phyloP scores from a whole-genome alignment of 2,888 invertebrate species.

The Piscicola geometra region DNA sequence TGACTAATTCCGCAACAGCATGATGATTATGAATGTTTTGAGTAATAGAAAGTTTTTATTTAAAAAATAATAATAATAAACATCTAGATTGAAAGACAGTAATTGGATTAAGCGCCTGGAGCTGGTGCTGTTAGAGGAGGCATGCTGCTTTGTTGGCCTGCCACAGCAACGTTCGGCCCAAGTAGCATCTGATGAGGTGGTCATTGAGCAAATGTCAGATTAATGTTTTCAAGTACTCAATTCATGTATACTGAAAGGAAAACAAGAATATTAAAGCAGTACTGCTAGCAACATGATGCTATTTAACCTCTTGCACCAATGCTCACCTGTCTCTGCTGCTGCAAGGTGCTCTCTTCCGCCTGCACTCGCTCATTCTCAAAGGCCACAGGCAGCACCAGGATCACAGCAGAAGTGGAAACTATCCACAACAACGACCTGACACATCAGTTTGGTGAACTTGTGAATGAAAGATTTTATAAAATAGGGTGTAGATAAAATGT shows the following conservation, averaged over 20 bases:
- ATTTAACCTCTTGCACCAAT: too few relatives aligned
- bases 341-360: neutral
- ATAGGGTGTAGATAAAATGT: neutral
- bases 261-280: too few relatives aligned
- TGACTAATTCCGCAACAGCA: too few relatives aligned
- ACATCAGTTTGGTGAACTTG: neutral
- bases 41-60: too few relatives aligned
- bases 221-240: too few relatives aligned
- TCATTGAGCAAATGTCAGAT: too few relatives aligned
- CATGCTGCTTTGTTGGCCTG: neutral
- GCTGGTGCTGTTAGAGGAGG: neutral
- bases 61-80: too few relatives aligned
- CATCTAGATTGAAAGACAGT: too few relatives aligned
- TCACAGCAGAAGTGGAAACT: neutral
- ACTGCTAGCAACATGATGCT: too few relatives aligned
- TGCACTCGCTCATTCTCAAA: neutral
- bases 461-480: neutral
- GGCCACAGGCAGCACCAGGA: neutral
- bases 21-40: too few relatives aligned
- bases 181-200: neutral
- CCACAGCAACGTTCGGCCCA: constrained; percentile 2
- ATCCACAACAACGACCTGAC: neutral
- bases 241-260: too few relatives aligned
- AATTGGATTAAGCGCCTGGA: neutral
- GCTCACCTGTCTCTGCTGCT: constrained; percentile 8